Conservation (phyloP, 2,888 invertebrate genomes). For the Oxycera nigricornis region DNA sequence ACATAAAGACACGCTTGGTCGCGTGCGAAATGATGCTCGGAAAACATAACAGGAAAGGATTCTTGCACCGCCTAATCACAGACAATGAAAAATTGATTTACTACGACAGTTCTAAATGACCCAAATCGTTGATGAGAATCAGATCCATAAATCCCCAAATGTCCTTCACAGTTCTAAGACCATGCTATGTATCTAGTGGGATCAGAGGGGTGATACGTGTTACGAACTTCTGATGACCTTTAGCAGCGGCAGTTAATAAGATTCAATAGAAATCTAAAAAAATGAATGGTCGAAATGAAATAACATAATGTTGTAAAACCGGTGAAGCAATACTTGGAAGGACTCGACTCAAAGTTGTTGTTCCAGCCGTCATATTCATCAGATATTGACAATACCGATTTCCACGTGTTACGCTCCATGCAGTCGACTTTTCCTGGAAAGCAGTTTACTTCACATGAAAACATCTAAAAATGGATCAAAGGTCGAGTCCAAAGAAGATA, state of each 20-base stretch:
- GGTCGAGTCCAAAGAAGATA: too few relatives aligned
- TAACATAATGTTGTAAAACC: constrained; percentile 7
- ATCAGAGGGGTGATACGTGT: not conserved
- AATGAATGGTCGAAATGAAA: not conserved
- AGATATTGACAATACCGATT: not conserved
- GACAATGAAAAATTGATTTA: not conserved
- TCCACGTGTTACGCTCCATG: not conserved
- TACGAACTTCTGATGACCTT: not conserved
- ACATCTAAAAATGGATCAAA: too few relatives aligned
- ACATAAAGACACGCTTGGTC: not conserved
- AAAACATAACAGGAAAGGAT: not conserved
- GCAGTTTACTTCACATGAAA: not conserved
- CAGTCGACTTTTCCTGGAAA: not conserved
- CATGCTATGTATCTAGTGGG: not conserved
- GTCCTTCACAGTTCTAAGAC: not conserved
- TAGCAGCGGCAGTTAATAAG: not conserved
- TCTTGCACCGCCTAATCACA: not conserved
- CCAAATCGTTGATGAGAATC: not conserved
- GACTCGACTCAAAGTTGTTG: not conserved
- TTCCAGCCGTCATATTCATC: not conserved
- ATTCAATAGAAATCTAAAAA: not conserved
- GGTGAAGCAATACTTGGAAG: not conserved
- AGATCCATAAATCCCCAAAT: not conserved
- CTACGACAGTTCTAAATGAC: not conserved
- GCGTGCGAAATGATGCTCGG: not conserved